Percentiles rank a stretch among this genome's conserved stretches.
phyloP scores from a whole-genome alignment of 2,888 invertebrate genomes.

The Bellardia bayeri region DNA sequence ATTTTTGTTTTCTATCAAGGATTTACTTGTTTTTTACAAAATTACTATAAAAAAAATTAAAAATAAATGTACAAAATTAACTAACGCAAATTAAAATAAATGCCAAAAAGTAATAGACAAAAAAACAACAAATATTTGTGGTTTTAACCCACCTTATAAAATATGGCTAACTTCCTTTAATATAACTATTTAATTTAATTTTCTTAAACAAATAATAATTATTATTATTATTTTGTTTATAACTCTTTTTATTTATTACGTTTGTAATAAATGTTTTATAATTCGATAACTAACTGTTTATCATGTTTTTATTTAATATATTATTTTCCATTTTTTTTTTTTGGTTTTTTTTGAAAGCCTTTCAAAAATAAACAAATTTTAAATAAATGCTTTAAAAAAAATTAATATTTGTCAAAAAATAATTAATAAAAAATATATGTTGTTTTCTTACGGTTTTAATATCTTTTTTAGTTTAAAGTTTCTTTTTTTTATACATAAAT shows the following conservation, averaged over 20 bases:
- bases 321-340: background rate
- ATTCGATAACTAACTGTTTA: slow-evolving; percentile 4
- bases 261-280: background rate
- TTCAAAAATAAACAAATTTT: slow-evolving; percentile 48
- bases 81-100: slow-evolving; percentile 9
- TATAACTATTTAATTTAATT: background rate
- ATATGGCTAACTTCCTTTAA: slow-evolving; percentile 28
- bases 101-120: slow-evolving; percentile 2
- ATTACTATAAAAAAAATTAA: background rate
- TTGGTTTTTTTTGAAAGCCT: slow-evolving; percentile 25
- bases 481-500: slow-evolving; percentile 44
- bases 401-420: slow-evolving; percentile 22
- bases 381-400: slow-evolving; percentile 58
- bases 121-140: slow-evolving; percentile 1
- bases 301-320: slow-evolving; percentile 31
- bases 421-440: slow-evolving; percentile 47
- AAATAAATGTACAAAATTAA: background rate
- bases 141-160: background rate
- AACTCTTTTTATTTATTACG: background rate
- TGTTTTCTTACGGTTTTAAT: background rate
- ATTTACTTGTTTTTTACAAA: background rate
- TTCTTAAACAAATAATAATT: background rate
- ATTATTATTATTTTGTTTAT: background rate
- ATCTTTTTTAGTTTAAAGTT: background rate
- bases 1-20: background rate